A percentile compares a stretch with the other conserved stretches of the same genome.
These are phyloP conservation scores for Kryphioiulus occultus DNA, from an alignment of 2,888 invertebrate genomes.

Conservation along the genomic window DNA sequence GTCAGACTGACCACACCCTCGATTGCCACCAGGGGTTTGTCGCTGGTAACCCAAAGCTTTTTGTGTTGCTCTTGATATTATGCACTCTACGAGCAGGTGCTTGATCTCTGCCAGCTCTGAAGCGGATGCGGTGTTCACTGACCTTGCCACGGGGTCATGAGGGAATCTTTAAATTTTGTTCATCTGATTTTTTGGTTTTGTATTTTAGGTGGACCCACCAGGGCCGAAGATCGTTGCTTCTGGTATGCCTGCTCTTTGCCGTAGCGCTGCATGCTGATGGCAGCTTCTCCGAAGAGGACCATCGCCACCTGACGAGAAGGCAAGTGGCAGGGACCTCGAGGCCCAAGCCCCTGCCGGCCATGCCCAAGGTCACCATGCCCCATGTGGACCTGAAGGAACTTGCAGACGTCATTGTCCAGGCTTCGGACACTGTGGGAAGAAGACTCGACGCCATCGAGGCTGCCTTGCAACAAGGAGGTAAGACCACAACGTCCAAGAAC, in stretches of 20 bases:
- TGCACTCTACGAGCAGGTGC: background rate
- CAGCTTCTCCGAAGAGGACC: background rate
- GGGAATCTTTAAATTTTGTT: background rate
- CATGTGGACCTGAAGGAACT: conserved; percentile 59
- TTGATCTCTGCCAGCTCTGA: background rate
- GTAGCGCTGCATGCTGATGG: background rate
- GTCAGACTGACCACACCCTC: background rate
- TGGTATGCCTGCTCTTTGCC: background rate
- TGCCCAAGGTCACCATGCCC: conserved; percentile 58
- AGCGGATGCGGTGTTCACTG: background rate
- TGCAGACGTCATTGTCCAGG: conserved; percentile 58
- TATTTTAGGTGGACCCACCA: background rate
- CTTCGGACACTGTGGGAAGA: conserved; percentile 58
- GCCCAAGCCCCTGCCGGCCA: conserved; percentile 55
- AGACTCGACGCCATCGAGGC: conserved; percentile 59
- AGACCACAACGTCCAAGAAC: conserved; percentile 47
- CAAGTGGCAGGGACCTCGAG: background rate
- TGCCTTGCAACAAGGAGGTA: conserved; percentile 59
- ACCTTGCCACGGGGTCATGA: background rate
- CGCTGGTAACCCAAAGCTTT: background rate
- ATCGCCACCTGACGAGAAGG: background rate
- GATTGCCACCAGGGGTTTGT: background rate
- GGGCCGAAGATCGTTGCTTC: background rate
- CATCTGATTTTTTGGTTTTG: background rate
- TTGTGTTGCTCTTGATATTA: background rate